Conservation (phyloP, 2,113 vertebrate species). For the Lamprotornis superbus region DNA sequence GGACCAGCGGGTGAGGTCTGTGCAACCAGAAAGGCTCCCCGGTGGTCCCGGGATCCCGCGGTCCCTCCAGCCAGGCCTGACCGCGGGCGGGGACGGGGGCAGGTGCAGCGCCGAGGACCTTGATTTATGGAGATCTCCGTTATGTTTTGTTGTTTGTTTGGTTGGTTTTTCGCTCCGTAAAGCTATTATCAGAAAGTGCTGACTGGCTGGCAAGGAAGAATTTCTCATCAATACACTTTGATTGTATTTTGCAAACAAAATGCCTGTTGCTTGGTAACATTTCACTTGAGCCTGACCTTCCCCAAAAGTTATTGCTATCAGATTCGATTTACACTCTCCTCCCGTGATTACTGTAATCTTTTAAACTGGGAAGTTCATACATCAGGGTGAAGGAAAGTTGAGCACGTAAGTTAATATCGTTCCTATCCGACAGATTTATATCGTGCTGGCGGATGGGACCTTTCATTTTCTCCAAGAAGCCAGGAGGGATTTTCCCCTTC, state of each 20-base stretch:
- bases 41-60: too few species aligned
- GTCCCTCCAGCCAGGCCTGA: constrained; percentile 9
- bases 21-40: background rate
- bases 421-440: constrained; percentile 68
- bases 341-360: constrained; percentile 86
- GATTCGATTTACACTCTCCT: constrained; percentile 82
- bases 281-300: constrained; percentile 85
- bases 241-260: constrained; percentile 83
- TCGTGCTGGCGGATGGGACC: background rate
- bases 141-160: background rate
- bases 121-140: constrained; percentile 67
- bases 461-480: background rate
- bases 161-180: background rate
- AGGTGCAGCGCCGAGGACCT: background rate
- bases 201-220: constrained; percentile 75
- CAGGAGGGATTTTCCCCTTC: background rate
- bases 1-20: accelerated
- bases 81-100: background rate
- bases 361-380: constrained; percentile 73
- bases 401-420: constrained; percentile 45
- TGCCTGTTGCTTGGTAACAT: constrained; percentile 87
- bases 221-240: constrained; percentile 79
- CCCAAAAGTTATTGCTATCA: constrained; percentile 83
- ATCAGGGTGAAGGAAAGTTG: constrained; percentile 72
- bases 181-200: constrained; percentile 81